Conservation (phyloP, 1,140 invertebrate species). For the Solenopsis fugax region DNA sequence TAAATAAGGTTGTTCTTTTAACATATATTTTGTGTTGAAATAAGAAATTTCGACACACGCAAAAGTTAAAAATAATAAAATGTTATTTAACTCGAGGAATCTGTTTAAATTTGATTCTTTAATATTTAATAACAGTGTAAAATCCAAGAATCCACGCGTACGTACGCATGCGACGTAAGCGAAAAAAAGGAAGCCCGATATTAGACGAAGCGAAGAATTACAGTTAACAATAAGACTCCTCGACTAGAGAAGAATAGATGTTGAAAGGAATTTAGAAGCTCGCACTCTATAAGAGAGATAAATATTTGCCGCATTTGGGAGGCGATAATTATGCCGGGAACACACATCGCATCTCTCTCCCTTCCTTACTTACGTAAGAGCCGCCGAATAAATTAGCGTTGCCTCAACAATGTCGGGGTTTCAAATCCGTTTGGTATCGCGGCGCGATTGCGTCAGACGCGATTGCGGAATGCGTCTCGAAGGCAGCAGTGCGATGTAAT, state of each 20-base stretch:
- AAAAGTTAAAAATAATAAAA: no score
- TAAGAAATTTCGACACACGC: no score
- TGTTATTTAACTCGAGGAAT: no score
- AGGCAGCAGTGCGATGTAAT: slow-evolving; percentile 50
- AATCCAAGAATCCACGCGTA: background rate
- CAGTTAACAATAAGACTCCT: no score
- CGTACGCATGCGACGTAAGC: background rate
- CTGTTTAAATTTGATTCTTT: no score
- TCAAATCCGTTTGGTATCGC: slow-evolving; percentile 42
- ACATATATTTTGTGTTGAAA: no score
- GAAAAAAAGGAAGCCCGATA: background rate
- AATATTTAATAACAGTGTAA: no score
- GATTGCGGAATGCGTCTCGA: slow-evolving; percentile 56
- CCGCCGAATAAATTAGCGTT: slow-evolving; percentile 55
- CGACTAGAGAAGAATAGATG: background rate
- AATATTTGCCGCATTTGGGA: slow-evolving; percentile 39
- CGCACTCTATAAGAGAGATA: slow-evolving; percentile 1
- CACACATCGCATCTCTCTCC: background rate
- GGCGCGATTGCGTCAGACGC: slow-evolving; percentile 46
- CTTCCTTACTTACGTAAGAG: slow-evolving; percentile 35
- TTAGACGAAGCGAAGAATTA: background rate
- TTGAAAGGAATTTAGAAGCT: slow-evolving; percentile 16
- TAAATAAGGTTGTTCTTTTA: no score
- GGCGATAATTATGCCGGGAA: slow-evolving; percentile 30
- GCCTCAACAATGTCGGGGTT: slow-evolving; percentile 47